These are phyloP conservation scores for Cantharis nigra DNA, from an alignment of 2,888 invertebrate species.

Conservation along the genomic window DNA sequence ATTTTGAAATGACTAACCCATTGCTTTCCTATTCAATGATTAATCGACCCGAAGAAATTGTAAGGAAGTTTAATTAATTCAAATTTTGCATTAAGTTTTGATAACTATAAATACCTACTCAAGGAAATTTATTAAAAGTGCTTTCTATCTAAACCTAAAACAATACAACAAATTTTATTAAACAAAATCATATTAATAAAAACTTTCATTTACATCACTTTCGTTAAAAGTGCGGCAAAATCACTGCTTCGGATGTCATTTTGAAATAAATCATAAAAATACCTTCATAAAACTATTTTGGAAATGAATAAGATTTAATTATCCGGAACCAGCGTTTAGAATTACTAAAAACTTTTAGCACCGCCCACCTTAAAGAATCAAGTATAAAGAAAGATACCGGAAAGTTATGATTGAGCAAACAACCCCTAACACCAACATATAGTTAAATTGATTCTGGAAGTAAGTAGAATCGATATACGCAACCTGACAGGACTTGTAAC, in stretches of 20 bases:
- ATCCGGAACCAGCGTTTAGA: too few species aligned
- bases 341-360: not conserved
- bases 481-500: not conserved
- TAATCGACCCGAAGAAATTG: not conserved
- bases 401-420: not conserved
- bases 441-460: not conserved
- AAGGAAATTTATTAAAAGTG: not conserved
- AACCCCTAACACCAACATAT: not conserved
- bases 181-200: not conserved
- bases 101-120: not conserved
- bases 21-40: conserved; percentile 3
- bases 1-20: conserved; percentile 7
- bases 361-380: not conserved
- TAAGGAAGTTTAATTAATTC: not conserved
- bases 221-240: too few species aligned
- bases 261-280: too few species aligned
- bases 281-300: too few species aligned
- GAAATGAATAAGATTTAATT: too few species aligned
- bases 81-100: not conserved
- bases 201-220: too few species aligned
- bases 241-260: too few species aligned
- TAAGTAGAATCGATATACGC: not conserved
- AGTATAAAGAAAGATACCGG: not conserved
- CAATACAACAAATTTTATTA: not conserved
- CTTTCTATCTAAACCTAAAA: not conserved